Evolutionary conservation across 1,140 invertebrate species (phyloP), one percentile per base, ranked within the genome.

Genomic region (Neocloeon triangulifer): DNA sequence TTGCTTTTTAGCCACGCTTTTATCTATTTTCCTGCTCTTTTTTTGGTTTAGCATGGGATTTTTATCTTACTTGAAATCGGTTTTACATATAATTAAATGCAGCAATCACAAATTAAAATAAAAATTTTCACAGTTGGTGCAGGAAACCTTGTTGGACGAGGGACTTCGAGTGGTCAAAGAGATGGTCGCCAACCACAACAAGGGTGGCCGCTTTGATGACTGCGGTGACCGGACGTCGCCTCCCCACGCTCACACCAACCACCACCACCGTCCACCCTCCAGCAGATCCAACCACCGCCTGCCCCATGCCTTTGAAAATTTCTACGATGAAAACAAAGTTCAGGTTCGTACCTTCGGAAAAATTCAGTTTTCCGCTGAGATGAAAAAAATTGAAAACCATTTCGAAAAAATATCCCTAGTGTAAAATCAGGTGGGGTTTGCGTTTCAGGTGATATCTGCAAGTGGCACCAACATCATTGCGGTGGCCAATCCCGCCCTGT

Each of bases 391-490:
- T n/a, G n/a, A n/a, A n/a, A n/a, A n/a, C n/a, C n/a, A n/a, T 12
- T 25, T 33, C n/a, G 14, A 33, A 5, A 7, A 28, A 16, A n/a
- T n/a, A n/a, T n/a, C n/a, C n/a, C n/a, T n/a, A n/a, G n/a, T n/a
- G n/a, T n/a, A n/a, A n/a, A n/a, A n/a, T n/a, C n/a, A n/a, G n/a
- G n/a, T n/a, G n/a, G n/a, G n/a, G n/a, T n/a, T n/a, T n/a, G n/a
- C n/a, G 19, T 41, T 47, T 9, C 54, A 80, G 61, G 71, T 84
- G 32, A 76, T 82, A 39, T 72, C 79, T 1, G 73, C 77, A 0
- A 68, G 75, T 15, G 77, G 76, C 2, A 74, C 76, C 44, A 77
- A 79, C 50, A 82, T 84, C 40, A 84, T 84, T 43, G 79, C 79
- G 0, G 78, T 84, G 2, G 73, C 78, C 6, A 82, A 82, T 60